Percentiles rank a stretch among this genome's conserved stretches.
Conservation (phyloP, 2,888 invertebrate species). For the Aleiodes leptofemur region DNA sequence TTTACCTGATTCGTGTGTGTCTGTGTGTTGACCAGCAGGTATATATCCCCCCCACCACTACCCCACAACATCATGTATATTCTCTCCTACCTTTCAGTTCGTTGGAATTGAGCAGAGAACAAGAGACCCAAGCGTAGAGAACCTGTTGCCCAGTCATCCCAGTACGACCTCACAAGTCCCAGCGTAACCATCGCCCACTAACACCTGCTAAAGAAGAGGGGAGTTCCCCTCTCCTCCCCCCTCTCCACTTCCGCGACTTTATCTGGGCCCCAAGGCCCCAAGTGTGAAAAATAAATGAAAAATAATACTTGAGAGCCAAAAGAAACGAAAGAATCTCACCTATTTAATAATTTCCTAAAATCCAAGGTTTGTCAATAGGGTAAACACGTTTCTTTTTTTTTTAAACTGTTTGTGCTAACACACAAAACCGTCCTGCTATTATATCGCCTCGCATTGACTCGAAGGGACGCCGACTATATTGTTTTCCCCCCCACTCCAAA, state of each 20-base stretch:
- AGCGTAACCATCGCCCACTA: conserved; percentile 38
- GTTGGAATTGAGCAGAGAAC: neutral
- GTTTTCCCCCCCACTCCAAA: conserved; percentile 2
- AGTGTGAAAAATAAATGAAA: neutral
- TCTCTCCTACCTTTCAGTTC: conserved; percentile 25
- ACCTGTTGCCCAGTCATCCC: conserved; percentile 39
- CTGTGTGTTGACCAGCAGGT: conserved; percentile 26
- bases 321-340: neutral
- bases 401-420: conserved; percentile 9
- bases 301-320: too few species aligned
- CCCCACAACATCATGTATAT: neutral
- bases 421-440: neutral
- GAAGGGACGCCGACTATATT: conserved; percentile 25
- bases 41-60: neutral
- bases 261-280: neutral
- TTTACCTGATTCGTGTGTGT: conserved; percentile 27
- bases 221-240: neutral
- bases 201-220: conserved; percentile 35
- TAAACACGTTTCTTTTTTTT: neutral
- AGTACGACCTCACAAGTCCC: conserved; percentile 40
- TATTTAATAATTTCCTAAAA: neutral
- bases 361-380: neutral
- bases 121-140: conserved; percentile 24
- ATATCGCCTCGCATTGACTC: conserved; percentile 13
- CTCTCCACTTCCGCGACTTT: neutral